phyloP scores from a whole-genome alignment of 2,113 vertebrate genomes.

The Sturnira hondurensis region DNA sequence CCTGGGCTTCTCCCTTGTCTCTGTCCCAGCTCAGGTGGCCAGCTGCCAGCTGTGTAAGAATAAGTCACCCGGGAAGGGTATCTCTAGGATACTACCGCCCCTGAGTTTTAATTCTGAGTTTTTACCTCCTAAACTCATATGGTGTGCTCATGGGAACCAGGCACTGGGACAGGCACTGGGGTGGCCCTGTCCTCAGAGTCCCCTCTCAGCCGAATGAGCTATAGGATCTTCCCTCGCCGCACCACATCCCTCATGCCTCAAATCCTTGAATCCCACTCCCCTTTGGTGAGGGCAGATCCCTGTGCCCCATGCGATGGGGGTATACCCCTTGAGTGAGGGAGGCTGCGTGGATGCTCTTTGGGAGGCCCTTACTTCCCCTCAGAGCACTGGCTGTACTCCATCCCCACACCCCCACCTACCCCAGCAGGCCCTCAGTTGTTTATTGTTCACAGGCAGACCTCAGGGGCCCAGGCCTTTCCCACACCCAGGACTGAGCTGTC shows the following conservation, averaged over 20 bases:
- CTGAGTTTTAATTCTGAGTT: neutral
- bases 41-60: neutral
- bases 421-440: conserved; percentile 33
- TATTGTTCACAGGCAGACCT: conserved; percentile 48
- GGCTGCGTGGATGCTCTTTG: neutral
- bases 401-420: neutral
- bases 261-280: neutral
- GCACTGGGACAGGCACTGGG: neutral
- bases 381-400: neutral
- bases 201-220: neutral
- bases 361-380: neutral
- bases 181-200: neutral
- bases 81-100: neutral
- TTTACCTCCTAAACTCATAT: neutral
- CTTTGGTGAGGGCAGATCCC: neutral
- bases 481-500: conserved; percentile 54
- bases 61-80: neutral
- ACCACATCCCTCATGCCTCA: neutral
- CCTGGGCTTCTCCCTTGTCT: neutral
- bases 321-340: neutral
- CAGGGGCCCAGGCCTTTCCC: conserved; percentile 42
- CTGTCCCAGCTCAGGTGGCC: neutral
- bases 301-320: neutral
- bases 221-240: neutral
- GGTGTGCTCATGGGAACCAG: neutral